These are phyloP conservation scores for Azorinus chamasolen DNA, from an alignment of 2,888 invertebrate species.

Conservation along the genomic window DNA sequence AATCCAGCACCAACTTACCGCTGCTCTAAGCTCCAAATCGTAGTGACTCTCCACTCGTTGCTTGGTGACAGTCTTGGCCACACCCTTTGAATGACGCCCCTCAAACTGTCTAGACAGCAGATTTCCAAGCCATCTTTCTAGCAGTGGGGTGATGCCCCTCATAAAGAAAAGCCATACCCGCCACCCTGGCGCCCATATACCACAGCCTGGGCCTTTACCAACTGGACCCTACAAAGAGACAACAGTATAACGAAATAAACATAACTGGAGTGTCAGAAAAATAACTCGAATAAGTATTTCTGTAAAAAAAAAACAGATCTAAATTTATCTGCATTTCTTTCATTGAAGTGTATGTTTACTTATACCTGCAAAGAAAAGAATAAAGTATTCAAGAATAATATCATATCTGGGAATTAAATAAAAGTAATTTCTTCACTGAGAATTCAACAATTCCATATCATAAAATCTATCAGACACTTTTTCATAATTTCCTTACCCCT, in stretches of 20 bases:
- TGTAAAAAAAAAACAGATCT: no score
- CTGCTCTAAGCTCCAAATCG: conserved; percentile 98
- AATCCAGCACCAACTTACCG: conserved; percentile 89
- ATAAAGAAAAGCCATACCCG: conserved; percentile 99
- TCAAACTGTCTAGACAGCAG: conserved; percentile 99
- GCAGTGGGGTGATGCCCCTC: conserved; percentile 98
- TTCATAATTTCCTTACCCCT: no score
- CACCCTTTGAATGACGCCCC: conserved; percentile 99
- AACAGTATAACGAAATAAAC: background rate
- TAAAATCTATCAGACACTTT: no score
- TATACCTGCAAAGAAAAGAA: no score
- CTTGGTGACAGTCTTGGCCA: conserved; percentile 99
- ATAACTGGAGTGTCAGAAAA: background rate
- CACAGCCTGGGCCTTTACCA: conserved; percentile 99
- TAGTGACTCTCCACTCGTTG: conserved; percentile 99
- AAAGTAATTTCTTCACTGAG: no score
- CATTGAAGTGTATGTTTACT: no score
- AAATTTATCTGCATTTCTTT: no score
- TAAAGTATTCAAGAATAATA: no score
- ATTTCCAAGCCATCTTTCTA: conserved; percentile 99
- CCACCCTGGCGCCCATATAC: conserved; percentile 99
- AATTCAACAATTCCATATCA: no score
- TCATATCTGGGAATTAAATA: no score
- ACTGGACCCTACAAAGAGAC: conserved; percentile 93
- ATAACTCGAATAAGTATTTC: no score